Base-by-base conservation (phyloP, 1,140 invertebrate species). In the Drosophila novamexicana region DNA sequence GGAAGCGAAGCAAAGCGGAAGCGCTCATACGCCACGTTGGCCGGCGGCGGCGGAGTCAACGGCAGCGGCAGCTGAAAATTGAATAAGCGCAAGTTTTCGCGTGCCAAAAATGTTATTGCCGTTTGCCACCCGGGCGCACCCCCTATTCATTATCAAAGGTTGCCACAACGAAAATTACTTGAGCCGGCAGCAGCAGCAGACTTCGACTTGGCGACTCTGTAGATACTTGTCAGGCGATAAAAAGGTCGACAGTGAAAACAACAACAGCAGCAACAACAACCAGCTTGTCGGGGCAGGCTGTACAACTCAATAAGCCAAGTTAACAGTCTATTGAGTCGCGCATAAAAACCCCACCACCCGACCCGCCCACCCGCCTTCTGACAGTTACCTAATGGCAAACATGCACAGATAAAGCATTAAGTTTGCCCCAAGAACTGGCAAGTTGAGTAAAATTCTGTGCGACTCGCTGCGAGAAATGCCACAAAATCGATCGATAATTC, bases 331-430 rank as follows among this genome's bases (percentile, higher is more conserved):
- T 89, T 77, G 77, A 84, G 50, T 61, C 37, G 52, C 49, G 74
- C 68, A 76, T 76, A 66, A 72, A 72, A 72, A 18, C 39, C 59
- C 37, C 22, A 0, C 22, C 22, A 5, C 22, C 22, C 22, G 22
- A 29, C 22, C 22, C 22, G 22, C 22, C 22, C 22, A 29, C 22
- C 22, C 22, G 5, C 22, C 18, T 18, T 29, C 84, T 89, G 84
- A 85, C 85, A 89, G 84, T 90, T 89, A 90, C 84, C 84, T 89
- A 89, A 89, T 89, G 77, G 85, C 84, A 89, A 89, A 90, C 84
- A 89, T 84, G 90, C 65, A 74, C 71, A 74, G 84, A 89, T 89
- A 89, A 89, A 89, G 77, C 84, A 89, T 89, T 89, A 89, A 90
- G 81, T 89, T 89, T 86, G 9, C 70, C 59, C 40, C 44, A 36